Evolutionary conservation across 2,888 invertebrate species (phyloP).

Genomic region (Hirtodrosophila alboralis): DNA sequence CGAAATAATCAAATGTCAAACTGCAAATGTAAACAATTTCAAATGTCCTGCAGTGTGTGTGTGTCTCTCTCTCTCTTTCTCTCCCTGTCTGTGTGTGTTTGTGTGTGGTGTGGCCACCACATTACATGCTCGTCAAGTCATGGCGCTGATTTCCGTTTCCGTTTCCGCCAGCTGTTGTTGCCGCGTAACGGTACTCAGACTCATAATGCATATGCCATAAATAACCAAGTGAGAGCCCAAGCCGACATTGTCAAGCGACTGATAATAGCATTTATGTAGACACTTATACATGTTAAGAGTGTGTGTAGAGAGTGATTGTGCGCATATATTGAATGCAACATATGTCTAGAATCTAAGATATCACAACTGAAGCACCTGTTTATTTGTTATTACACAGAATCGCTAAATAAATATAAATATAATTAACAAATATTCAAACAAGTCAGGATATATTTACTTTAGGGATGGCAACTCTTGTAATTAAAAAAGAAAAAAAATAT

Average conservation of each 20-base stretch:
- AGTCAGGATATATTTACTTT: too few species aligned
- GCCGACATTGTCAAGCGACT: conserved; percentile 34
- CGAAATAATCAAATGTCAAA: conserved; percentile 77
- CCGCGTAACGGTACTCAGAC: conserved; percentile 33
- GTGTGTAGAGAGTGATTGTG: background rate
- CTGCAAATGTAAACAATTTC: conserved; percentile 72
- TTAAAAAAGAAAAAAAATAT: too few species aligned
- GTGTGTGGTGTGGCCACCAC: conserved; percentile 38
- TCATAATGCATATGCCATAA: conserved; percentile 57
- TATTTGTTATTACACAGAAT: too few species aligned
- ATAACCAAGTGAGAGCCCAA: conserved; percentile 45
- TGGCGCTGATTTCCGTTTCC: conserved; percentile 56
- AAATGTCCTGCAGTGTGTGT: conserved; percentile 39
- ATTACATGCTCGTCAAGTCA: conserved; percentile 50
- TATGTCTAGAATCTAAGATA: too few species aligned
- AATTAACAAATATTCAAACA: too few species aligned
- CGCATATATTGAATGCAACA: too few species aligned
- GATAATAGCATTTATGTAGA: conserved; percentile 43
- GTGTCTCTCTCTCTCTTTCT: conserved; percentile 7
- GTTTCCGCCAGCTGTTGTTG: conserved; percentile 46
- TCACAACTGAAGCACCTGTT: too few species aligned
- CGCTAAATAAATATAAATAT: too few species aligned
- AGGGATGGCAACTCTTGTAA: too few species aligned
- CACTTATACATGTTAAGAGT: background rate
- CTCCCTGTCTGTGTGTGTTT: conserved; percentile 11